Base-by-base conservation (phyloP, 2,888 invertebrate species). In the Drosophila kuntzei region DNA sequence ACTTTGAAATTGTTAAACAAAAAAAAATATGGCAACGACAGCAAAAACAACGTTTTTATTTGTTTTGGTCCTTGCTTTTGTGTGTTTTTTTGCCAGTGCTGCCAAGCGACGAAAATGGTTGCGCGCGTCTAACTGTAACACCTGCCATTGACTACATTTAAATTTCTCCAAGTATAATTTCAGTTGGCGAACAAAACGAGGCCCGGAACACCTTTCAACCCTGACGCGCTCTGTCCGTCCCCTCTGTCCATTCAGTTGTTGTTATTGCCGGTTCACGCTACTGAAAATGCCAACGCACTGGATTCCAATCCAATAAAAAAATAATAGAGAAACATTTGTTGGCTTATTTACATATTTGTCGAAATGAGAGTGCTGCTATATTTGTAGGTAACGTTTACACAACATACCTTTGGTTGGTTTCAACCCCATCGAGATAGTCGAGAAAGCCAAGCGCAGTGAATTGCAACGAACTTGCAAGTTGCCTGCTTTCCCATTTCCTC, bases 291-390 rank as follows among this genome's bases (percentile, higher is more conserved):
- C 84, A 84, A 79, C 87, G 84, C 87, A 84, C 71, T 63, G 29
- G 39, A 62, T 51, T 43, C 51, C 29, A 60, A 50, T 59, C 49
- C 43, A 60, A 43, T 20, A 34, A 49, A 22, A 34, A 43, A 27
- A 32, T 41, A 43, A 39, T 36, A 54, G 20, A 22, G 25, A 32
- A 62, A 66, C 70, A 71, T 78, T 67, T 62, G 64, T 67, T 27
- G 55, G 53, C 74, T 68, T 69, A 79, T 83, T 88, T 86, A 72
- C 75, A 88, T 83, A 83, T 83, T 79, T 82, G 27, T 80, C 50
- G 60, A 72, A 87, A 82, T 77, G 74, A 76, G 72, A 55, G 49
- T 68, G 51, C 54, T 58, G 63, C 39, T 69, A 72, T 76, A 71
- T 39, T 39, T 27, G 59, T 43, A 72, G 69, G 47, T 55, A 66